Conservation (phyloP, 2,888 invertebrate genomes). For the Caenorhabditis wallacei region DNA sequence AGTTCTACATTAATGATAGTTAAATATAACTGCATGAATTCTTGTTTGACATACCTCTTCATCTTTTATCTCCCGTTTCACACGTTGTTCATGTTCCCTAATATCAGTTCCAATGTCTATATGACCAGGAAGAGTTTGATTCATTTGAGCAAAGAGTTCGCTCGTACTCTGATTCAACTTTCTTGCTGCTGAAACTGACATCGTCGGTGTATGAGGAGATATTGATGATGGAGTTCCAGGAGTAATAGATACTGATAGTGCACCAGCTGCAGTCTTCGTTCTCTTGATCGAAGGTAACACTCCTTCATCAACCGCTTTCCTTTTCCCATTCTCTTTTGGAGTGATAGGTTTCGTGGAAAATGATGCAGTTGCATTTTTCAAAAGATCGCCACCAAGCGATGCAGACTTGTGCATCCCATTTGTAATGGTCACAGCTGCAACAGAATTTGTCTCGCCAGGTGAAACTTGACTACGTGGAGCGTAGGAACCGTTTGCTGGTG, state of each 20-base stretch:
- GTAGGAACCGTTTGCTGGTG: conserved; percentile 75
- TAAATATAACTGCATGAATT: no score
- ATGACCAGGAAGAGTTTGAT: conserved; percentile 74
- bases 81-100: conserved; percentile 70
- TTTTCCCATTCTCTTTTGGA: conserved; percentile 69
- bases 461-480: conserved; percentile 67
- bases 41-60: conserved; percentile 65
- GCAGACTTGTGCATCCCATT: conserved; percentile 73
- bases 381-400: conserved; percentile 72
- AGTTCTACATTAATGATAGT: no score
- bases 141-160: conserved; percentile 78
- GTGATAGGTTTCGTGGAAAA: conserved; percentile 39
- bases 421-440: neutral
- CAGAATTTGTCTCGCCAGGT: conserved; percentile 52
- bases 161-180: conserved; percentile 70
- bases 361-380: conserved; percentile 55
- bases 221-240: conserved; percentile 33
- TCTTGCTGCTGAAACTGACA: conserved; percentile 68
- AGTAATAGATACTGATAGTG: conserved; percentile 43
- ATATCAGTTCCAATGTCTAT: conserved; percentile 74
- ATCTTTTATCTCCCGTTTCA: conserved; percentile 72
- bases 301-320: conserved; percentile 66
- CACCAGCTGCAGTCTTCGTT: conserved; percentile 71
- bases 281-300: conserved; percentile 64
- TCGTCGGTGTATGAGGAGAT: conserved; percentile 38